These are phyloP conservation scores for Boloria selene DNA, from an alignment of 2,888 invertebrate genomes.

Conservation along the genomic window DNA sequence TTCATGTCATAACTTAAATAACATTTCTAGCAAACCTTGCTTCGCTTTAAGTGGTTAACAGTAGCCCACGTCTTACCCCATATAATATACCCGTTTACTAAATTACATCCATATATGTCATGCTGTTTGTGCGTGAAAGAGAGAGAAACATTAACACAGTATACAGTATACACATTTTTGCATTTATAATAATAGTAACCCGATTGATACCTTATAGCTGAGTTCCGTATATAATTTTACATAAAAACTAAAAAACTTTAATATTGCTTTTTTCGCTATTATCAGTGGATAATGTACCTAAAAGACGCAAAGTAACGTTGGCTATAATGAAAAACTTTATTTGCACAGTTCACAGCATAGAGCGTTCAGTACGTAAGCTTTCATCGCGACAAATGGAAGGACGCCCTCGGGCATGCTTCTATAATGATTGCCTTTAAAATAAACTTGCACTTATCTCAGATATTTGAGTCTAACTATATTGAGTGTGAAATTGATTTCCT, in stretches of 20 bases:
- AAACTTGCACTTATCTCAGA: slow-evolving; percentile 29
- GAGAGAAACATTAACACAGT: too few species aligned
- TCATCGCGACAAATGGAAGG: slow-evolving; percentile 40
- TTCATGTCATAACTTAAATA: too few species aligned
- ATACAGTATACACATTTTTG: too few species aligned
- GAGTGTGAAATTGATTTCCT: slow-evolving; percentile 13
- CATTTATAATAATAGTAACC: too few species aligned
- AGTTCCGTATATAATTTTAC: too few species aligned
- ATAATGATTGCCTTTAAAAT: slow-evolving; percentile 22
- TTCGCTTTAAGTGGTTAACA: too few species aligned
- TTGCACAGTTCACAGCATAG: slow-evolving; percentile 33
- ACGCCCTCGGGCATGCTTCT: slow-evolving; percentile 11
- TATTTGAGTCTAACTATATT: slow-evolving; percentile 15
- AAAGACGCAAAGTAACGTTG: slow-evolving; percentile 41
- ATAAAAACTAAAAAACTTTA: background rate
- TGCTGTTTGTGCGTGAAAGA: too few species aligned
- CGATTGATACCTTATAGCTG: too few species aligned
- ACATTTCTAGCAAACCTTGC: too few species aligned
- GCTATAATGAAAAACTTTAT: slow-evolving; percentile 43
- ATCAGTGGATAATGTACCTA: slow-evolving; percentile 2
- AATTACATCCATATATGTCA: too few species aligned
- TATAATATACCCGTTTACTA: too few species aligned
- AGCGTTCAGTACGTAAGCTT: slow-evolving; percentile 30
- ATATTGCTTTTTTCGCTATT: slow-evolving; percentile 5
- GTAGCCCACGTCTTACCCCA: too few species aligned